Evolutionary conservation across 2,888 invertebrate species (phyloP).

Genomic region (Aspidiotus destructor): DNA sequence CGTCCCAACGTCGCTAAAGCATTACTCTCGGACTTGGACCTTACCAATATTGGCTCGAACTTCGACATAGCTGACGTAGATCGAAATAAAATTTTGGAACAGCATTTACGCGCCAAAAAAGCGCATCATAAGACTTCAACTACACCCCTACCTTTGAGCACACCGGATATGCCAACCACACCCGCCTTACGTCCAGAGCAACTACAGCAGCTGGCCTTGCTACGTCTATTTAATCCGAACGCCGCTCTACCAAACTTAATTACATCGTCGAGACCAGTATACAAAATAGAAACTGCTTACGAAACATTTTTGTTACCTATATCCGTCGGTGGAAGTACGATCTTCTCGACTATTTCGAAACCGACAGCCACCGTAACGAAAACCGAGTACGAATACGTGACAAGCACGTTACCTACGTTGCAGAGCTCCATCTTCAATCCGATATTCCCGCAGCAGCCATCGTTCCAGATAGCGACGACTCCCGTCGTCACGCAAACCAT

Average conservation of each 20-base stretch:
- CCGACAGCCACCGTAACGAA: conserved; percentile 67
- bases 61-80: conserved; percentile 62
- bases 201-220: conserved; percentile 60
- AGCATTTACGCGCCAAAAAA: conserved; percentile 47
- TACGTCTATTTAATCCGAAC: conserved; percentile 59
- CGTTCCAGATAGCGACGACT: conserved; percentile 66
- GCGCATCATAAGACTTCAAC: conserved; percentile 39
- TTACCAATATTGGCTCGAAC: conserved; percentile 61
- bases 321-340: conserved; percentile 62
- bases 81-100: conserved; percentile 50
- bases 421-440: conserved; percentile 44
- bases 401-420: conserved; percentile 56
- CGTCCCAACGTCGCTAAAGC: conserved; percentile 43
- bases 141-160: conserved; percentile 20
- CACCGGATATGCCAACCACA: conserved; percentile 41
- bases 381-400: conserved; percentile 67
- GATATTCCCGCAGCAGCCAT: conserved; percentile 44
- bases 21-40: conserved; percentile 57
- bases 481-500: conserved; percentile 71
- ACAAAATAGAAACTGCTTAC: conserved; percentile 66
- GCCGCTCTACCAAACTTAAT: conserved; percentile 59
- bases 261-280: conserved; percentile 66
- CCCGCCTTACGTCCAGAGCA: conserved; percentile 58
- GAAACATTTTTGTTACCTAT: conserved; percentile 74
- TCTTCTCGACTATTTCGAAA: conserved; percentile 67